Evolutionary conservation across 2,888 invertebrate genomes (phyloP).

Genomic region (Gastracanthus pulcherrimus): DNA sequence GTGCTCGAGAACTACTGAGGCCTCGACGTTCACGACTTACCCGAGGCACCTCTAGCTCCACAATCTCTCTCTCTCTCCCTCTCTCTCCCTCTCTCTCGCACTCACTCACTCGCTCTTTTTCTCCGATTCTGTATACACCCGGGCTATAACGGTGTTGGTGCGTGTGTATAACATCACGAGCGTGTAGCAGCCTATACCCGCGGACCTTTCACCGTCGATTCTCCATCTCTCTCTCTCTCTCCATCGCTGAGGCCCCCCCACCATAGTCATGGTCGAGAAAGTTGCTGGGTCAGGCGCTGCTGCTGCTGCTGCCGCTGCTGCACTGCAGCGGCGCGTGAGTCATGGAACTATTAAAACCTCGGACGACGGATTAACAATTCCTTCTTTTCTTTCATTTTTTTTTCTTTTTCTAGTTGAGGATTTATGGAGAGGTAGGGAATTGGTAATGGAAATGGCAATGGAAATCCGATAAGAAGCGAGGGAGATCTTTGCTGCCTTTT

Average conservation of each 20-base stretch:
- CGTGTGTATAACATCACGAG: background rate
- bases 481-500: background rate
- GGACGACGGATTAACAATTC: background rate
- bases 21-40: conserved; percentile 11
- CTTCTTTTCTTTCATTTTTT: background rate
- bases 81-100: background rate
- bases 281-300: conserved; percentile 59
- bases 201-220: conserved; percentile 53
- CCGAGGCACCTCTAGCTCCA: conserved; percentile 14
- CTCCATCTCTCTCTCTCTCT: background rate
- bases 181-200: conserved; percentile 26
- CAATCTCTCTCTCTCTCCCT: conserved; percentile 1
- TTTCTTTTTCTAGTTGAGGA: background rate
- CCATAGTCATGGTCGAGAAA: conserved; percentile 57
- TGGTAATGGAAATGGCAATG: too few relatives aligned
- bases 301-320: conserved; percentile 13
- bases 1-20: conserved; percentile 57
- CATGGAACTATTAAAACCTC: background rate
- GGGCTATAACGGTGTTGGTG: conserved; percentile 34
- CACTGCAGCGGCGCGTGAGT: conserved; percentile 19
- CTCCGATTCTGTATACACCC: background rate
- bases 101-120: background rate
- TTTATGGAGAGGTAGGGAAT: too few relatives aligned
- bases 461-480: background rate
- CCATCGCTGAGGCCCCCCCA: background rate